These are phyloP conservation scores for Trinorchestia longiramus DNA, from an alignment of 1,140 invertebrate genomes.

Conservation along the genomic window DNA sequence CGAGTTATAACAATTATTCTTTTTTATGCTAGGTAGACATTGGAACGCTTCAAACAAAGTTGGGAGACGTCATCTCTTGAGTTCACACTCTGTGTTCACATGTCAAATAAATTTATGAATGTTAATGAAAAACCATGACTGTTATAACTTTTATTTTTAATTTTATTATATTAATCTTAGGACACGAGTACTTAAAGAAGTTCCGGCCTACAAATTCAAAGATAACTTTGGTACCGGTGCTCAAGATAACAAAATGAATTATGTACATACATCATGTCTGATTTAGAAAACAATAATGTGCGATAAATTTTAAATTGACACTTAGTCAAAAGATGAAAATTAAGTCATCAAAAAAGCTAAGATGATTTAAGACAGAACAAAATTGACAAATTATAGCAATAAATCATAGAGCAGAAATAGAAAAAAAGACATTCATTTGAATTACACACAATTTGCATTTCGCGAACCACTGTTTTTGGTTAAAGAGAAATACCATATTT, in stretches of 20 bases:
- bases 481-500: neutral
- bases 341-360: neutral
- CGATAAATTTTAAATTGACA: neutral
- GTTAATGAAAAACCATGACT: neutral
- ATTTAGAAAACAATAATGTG: neutral
- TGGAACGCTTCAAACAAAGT: neutral
- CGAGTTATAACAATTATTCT: neutral
- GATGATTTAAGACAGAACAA: neutral
- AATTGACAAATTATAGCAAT: neutral
- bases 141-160: neutral
- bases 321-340: neutral
- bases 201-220: neutral
- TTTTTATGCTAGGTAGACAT: neutral
- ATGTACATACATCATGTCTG: neutral
- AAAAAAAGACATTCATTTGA: neutral
- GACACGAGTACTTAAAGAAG: neutral
- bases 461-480: neutral
- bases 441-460: neutral
- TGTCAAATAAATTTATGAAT: neutral
- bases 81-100: neutral
- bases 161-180: neutral
- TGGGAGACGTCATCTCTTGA: neutral
- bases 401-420: neutral
- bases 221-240: neutral
- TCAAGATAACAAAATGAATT: neutral